Percentiles rank a stretch among this genome's conserved stretches.
Evolutionary conservation across 2,113 vertebrate genomes (phyloP).

Genomic region (Tinamus guttatus): DNA sequence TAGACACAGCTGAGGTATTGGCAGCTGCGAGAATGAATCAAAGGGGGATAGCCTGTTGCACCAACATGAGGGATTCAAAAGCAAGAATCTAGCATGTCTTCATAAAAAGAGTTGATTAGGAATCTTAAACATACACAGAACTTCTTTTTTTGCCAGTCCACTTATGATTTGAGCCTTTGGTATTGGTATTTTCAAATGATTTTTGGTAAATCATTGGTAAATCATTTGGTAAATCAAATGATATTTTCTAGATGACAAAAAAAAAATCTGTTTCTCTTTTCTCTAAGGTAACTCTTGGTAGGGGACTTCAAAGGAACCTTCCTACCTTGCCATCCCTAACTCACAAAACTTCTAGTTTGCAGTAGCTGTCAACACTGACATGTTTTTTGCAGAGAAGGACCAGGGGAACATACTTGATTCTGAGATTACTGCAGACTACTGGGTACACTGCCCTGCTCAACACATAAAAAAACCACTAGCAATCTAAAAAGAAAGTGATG

Average conservation of each 20-base stretch:
- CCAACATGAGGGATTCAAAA: not conserved
- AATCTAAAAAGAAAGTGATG: not conserved
- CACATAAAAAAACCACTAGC: not conserved
- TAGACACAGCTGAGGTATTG: not conserved
- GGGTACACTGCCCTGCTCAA: not conserved
- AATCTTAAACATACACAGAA: not conserved
- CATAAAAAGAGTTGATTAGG: not conserved
- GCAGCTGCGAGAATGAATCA: not conserved
- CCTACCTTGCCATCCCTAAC: not conserved
- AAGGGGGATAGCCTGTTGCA: not conserved
- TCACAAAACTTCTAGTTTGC: not conserved
- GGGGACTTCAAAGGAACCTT: not conserved
- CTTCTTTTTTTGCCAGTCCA: not conserved
- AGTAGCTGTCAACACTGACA: not conserved
- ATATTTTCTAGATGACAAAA: not conserved
- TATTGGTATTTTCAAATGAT: not conserved
- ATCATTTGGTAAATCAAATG: no score
- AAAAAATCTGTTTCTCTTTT: not conserved
- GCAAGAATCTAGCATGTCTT: not conserved
- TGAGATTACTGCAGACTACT: not conserved
- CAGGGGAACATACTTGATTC: fast-evolving
- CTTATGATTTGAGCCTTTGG: not conserved
- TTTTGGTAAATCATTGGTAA: no score
- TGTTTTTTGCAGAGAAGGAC: not conserved
- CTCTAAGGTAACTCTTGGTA: not conserved